These are phyloP conservation scores for Athalia cordata DNA, from an alignment of 2,888 invertebrate genomes.

Conservation along the genomic window DNA sequence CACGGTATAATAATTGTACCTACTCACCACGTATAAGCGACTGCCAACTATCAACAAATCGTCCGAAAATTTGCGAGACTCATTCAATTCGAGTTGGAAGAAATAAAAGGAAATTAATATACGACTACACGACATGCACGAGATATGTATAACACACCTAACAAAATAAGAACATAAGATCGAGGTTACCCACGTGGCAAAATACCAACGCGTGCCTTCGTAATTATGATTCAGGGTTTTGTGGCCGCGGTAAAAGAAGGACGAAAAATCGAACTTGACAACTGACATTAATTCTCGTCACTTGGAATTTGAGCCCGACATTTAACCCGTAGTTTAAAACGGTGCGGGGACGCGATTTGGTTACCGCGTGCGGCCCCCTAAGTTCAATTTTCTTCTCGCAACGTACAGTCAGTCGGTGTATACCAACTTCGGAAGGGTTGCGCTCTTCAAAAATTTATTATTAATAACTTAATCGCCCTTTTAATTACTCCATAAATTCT, in stretches of 20 bases:
- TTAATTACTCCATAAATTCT: conserved; percentile 34
- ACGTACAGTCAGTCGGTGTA: background rate
- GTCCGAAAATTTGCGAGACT: background rate
- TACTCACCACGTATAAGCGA: conserved; percentile 2
- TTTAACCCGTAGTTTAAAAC: conserved; percentile 36
- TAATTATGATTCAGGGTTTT: background rate
- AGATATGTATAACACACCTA: too few relatives aligned
- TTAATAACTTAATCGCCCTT: conserved; percentile 24
- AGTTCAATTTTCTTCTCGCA: conserved; percentile 35
- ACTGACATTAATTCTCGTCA: conserved; percentile 18
- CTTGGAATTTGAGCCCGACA: conserved; percentile 33
- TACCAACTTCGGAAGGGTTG: conserved; percentile 16
- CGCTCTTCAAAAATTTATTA: conserved; percentile 37
- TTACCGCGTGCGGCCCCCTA: conserved; percentile 14
- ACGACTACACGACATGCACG: background rate
- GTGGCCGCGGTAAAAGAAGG: background rate
- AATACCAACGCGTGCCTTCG: background rate
- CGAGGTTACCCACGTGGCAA: too few relatives aligned
- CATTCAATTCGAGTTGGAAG: conserved; percentile 1
- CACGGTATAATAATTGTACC: background rate
- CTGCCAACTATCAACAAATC: conserved; percentile 36
- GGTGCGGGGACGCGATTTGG: background rate
- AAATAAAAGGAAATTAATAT: background rate
- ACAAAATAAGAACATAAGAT: too few relatives aligned
- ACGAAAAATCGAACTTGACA: background rate